Evolutionary conservation across 2,888 invertebrate species (phyloP), one percentile per base, ranked within the genome.

Genomic region (Clepsis dumicolana): DNA sequence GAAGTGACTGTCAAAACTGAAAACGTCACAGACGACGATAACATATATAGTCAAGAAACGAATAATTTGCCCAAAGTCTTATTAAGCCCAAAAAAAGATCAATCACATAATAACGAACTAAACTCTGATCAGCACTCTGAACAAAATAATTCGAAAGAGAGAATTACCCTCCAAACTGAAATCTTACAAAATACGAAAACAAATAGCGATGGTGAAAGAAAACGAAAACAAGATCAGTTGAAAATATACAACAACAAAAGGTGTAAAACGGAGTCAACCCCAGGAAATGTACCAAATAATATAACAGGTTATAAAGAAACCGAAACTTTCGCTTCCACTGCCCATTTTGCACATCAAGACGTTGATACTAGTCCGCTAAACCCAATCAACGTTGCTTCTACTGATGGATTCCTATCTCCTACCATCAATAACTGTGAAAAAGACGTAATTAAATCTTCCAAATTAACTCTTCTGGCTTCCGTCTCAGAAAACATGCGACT

Each of bases 401-500:
- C 12, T 12, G 12, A 21, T 48, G 7, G 1, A 1, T 21, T 21
- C 21, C 48, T 12, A 18, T 21, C 21, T 4, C 21, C 21, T 10
- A 48, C 10, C 12, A 16, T 18, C 4, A 32, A 8, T 32, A 32
- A 32, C 12, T 8, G 48, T 21, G 21, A 48, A 18, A 48, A 21
- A 21, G 1, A 10, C 10, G 18, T 0, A 48, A 10, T 21, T 5
- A 48, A 8, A 5, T 18, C 21, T 48, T 21, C 1, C 21, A 21
- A 21, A 48, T 12, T 21, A 18, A 10, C 8, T 16, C 16, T 0
- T 48, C 48, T 48, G 4, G 18, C 10, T 10, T 2, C 29, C 12
- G 4, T 68, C 18, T 52, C 68, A 0, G 68, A 68, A 32, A 24
- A 53, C 27, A 53, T 68, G 68, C 18, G 59, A 35, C 25, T 21